These are phyloP conservation scores for Scolanthus callimorphus DNA, from an alignment of 92 coral and sea anemone genomes.

Conservation along the genomic window DNA sequence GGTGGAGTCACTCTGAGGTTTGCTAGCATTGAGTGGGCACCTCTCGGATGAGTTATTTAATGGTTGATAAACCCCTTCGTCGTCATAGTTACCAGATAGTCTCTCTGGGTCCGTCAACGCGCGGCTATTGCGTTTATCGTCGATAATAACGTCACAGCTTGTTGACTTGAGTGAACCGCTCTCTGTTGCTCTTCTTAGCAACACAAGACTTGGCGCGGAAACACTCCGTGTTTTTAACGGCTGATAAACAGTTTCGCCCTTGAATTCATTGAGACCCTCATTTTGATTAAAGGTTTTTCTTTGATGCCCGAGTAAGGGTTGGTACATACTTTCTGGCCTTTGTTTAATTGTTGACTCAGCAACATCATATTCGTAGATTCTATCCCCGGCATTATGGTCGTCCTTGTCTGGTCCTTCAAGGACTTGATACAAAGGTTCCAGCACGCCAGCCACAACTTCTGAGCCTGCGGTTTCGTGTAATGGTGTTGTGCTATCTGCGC, in stretches of 20 bases:
- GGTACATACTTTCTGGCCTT: slow-evolving; percentile 23
- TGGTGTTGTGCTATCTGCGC: background rate
- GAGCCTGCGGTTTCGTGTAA: background rate
- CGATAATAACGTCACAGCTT: background rate
- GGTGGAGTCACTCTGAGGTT: slow-evolving; percentile 11
- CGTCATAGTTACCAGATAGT: background rate
- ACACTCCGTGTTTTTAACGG: slow-evolving; percentile 24
- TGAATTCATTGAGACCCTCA: background rate
- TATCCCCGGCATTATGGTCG: background rate
- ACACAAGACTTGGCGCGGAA: slow-evolving; percentile 6
- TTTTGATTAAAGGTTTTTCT: background rate
- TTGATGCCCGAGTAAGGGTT: slow-evolving; percentile 3
- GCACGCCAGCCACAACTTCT: background rate
- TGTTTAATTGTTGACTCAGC: slow-evolving; percentile 4
- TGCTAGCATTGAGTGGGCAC: slow-evolving; percentile 47
- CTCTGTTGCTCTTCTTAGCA: background rate
- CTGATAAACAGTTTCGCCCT: slow-evolving; percentile 1
- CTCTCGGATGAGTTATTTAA: slow-evolving; percentile 21
- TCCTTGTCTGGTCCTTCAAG: slow-evolving; percentile 3
- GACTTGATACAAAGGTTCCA: slow-evolving; percentile 21
- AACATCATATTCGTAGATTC: background rate
- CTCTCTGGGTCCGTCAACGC: slow-evolving; percentile 7
- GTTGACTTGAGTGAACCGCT: background rate
- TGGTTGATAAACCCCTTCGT: slow-evolving; percentile 30
- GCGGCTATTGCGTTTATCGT: background rate